Base-by-base conservation (phyloP, 2,888 invertebrate genomes). In the Melinopterus prodromus region DNA sequence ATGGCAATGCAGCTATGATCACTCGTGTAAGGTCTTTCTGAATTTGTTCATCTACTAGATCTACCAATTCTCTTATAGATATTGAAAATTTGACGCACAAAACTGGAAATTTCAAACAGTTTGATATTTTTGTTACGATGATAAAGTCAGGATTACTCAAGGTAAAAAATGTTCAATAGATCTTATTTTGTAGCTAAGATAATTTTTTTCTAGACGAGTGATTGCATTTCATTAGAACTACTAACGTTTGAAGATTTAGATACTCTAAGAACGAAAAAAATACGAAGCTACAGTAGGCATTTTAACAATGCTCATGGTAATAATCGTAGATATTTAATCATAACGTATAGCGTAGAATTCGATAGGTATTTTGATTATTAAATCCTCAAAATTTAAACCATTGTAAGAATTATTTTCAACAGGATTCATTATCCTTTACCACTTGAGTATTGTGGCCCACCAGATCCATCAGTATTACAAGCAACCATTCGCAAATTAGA, bases 101-200 rank as follows among this genome's bases (percentile, higher is more conserved):
- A 86, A 91, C 91, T 6, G 92, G 92, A 75, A 91, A 91, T 86
- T 92, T 89, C 84, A 92, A 92, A 84, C 90, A 90, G 81, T 92
- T 91, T 83, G 89, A 90, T 82, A 89, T 91, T 38, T 92, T 92
- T 84, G 86, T 90, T 6, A 88, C 90, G 6, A 92, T 92, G 92
- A 85, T 92, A 38, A 91, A 90, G 85, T 91, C 91, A 14, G 91
- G 91, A 71, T 85, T 92, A 71, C 85, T 91, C 79, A 91, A 91
- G 87, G 91, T 91, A 87, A 12, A 37, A 16, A 53, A 15, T 15
- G 14, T 72, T 6, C 7, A 72, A 14, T 72, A 26, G 1, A 26
- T 26, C 26, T 26, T 26, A 26, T 26, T 26, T 2, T 26, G 5
- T 53, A 53, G 7, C 2, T 53, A 53, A 53, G 12, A 53, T 53